phyloP scores from a whole-genome alignment of 2,113 vertebrate genomes.

The Otus sunia region DNA sequence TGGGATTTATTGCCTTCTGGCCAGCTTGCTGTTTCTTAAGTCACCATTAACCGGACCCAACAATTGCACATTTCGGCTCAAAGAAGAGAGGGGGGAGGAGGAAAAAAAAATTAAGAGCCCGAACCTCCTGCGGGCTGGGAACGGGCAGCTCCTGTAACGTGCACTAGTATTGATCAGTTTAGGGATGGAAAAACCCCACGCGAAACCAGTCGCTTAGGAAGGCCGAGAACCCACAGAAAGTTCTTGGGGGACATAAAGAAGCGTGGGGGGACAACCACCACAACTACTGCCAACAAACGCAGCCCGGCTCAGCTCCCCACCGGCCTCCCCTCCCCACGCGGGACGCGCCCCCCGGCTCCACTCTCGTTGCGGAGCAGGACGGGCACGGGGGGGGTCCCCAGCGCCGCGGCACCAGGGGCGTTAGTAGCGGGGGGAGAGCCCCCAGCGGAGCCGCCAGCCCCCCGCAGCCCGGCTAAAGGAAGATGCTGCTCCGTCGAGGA shows the following conservation, averaged over 20 bases:
- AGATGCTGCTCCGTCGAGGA: not conserved
- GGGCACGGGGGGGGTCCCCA: not conserved
- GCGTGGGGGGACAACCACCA: not conserved
- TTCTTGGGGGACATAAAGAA: not conserved
- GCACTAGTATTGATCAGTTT: not conserved
- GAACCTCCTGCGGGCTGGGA: constrained; percentile 6
- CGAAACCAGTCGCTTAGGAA: not conserved
- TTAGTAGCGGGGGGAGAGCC: accelerated
- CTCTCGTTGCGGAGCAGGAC: not conserved
- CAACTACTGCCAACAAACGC: not conserved
- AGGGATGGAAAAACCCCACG: not conserved
- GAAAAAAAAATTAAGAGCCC: not conserved
- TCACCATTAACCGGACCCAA: constrained; percentile 71
- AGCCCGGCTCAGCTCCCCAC: not conserved
- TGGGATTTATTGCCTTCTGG: constrained; percentile 90
- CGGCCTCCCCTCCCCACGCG: not conserved
- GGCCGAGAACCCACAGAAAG: not conserved
- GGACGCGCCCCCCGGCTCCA: not conserved
- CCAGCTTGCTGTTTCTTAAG: constrained; percentile 79
- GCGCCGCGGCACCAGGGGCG: not conserved
- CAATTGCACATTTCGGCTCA: constrained; percentile 65
- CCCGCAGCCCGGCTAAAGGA: not conserved
- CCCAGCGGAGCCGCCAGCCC: not conserved
- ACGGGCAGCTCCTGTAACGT: not conserved
- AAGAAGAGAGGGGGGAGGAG: not conserved